Evolutionary conservation across 2,797 vertebrate genomes (phyloP).

Genomic region (Lagocephalus sceleratus): DNA sequence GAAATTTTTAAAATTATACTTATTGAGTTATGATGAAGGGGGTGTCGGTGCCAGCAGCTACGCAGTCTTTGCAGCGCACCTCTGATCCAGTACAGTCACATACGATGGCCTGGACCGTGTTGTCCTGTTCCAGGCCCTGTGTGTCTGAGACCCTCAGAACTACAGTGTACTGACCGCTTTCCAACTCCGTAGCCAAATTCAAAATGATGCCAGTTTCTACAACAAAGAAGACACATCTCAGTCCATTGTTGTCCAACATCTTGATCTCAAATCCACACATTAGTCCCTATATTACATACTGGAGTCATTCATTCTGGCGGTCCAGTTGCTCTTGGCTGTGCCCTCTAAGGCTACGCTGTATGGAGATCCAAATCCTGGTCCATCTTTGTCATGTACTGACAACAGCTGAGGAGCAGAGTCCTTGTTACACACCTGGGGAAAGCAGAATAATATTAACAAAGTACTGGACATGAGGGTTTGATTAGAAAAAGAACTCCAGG

Average conservation of each 20-base stretch:
- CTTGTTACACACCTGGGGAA: conserved; percentile 77
- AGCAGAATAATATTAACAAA: neutral
- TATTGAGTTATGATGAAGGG: conserved; percentile 77
- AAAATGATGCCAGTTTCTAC: conserved; percentile 68
- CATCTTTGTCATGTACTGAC: conserved; percentile 81
- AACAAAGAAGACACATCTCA: neutral
- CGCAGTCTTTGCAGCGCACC: fast-evolving
- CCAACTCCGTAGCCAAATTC: conserved; percentile 42
- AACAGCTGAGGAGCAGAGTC: conserved; percentile 65
- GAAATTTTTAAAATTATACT: conserved; percentile 70
- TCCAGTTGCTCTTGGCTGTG: conserved; percentile 76
- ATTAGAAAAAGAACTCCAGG: no score
- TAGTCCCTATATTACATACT: conserved; percentile 58
- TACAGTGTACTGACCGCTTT: conserved; percentile 69
- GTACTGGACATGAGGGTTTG: no score
- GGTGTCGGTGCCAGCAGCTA: conserved; percentile 51
- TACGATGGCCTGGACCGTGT: conserved; percentile 65
- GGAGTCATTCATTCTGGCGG: conserved; percentile 43
- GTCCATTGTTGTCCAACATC: fast-evolving
- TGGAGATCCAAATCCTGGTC: conserved; percentile 71
- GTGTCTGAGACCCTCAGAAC: conserved; percentile 78
- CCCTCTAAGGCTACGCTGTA: conserved; percentile 72
- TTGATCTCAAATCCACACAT: no score
- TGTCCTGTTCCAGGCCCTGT: conserved; percentile 57
- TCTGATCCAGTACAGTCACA: conserved; percentile 77